Percentiles rank a stretch among this genome's conserved stretches.
Evolutionary conservation across 2,797 vertebrate species (phyloP).

Genomic region (Lophius americanus): DNA sequence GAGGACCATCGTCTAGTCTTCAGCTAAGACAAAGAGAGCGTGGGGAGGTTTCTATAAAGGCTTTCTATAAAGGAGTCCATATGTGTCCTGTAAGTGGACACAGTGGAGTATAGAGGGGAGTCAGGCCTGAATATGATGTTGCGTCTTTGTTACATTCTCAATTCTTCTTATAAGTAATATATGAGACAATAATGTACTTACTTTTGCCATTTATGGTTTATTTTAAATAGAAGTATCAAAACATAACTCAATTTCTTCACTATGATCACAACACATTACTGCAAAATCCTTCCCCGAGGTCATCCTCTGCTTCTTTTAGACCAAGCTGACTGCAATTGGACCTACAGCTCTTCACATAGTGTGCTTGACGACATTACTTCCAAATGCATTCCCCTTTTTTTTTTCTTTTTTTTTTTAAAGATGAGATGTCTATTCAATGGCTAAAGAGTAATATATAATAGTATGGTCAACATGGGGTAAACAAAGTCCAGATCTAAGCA

Average conservation of each 20-base stretch:
- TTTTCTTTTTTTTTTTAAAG: background rate
- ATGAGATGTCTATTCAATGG: constrained; percentile 14
- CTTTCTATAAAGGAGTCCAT: constrained; percentile 74
- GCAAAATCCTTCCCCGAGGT: constrained; percentile 3
- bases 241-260: background rate
- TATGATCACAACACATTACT: background rate
- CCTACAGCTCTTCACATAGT: constrained; percentile 23
- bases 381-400: constrained; percentile 17
- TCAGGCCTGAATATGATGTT: constrained; percentile 67
- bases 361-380: constrained; percentile 33
- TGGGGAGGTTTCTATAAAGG: constrained; percentile 56
- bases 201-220: background rate
- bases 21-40: constrained; percentile 80
- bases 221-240: background rate
- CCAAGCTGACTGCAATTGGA: constrained; percentile 2
- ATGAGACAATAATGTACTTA: constrained; percentile 26
- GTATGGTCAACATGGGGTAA: constrained; percentile 46
- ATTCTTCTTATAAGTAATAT: constrained; percentile 20
- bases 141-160: constrained; percentile 70
- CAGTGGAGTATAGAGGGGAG: constrained; percentile 73
- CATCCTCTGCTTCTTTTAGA: background rate
- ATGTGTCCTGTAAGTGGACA: constrained; percentile 76
- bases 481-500: constrained; percentile 57
- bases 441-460: constrained; percentile 55
- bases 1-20: constrained; percentile 80